These are phyloP conservation scores for Gobionotothen gibberifrons DNA, from an alignment of 2,797 vertebrate genomes.

Conservation along the genomic window DNA sequence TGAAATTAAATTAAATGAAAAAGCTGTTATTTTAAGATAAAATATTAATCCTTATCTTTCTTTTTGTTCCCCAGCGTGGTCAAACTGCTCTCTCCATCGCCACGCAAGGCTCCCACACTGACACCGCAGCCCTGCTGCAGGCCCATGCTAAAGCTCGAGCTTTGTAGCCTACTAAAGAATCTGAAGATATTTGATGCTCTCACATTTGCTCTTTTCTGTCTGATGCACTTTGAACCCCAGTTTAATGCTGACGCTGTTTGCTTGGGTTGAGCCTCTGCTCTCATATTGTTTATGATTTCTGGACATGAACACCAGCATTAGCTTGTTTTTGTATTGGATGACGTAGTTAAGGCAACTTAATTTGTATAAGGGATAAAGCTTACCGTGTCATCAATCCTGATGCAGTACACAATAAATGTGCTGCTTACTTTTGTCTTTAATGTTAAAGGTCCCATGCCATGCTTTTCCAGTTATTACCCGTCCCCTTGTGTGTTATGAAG, in stretches of 20 bases:
- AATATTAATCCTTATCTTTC: neutral
- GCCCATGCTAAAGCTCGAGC: constrained; percentile 77
- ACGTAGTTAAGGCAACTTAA: neutral
- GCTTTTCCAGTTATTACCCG: too few species aligned
- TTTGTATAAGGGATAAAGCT: constrained; percentile 14
- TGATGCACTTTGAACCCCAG: constrained; percentile 5
- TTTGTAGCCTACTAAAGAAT: constrained; percentile 21
- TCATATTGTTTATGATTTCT: constrained; percentile 5
- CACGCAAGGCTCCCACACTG: constrained; percentile 77
- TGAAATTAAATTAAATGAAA: too few species aligned
- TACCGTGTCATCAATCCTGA: neutral
- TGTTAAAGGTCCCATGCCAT: neutral
- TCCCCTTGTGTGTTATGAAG: too few species aligned
- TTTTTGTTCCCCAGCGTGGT: constrained; percentile 71
- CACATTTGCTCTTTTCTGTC: constrained; percentile 7
- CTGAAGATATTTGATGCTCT: neutral
- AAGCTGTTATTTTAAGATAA: too few species aligned
- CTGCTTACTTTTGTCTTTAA: constrained; percentile 11
- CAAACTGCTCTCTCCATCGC: constrained; percentile 82
- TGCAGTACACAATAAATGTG: constrained; percentile 9
- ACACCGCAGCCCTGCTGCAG: constrained; percentile 82
- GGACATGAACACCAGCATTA: constrained; percentile 23
- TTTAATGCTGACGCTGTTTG: neutral
- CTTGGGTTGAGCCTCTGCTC: constrained; percentile 14
- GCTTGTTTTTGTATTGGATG: neutral